Percentiles rank a stretch among this genome's conserved stretches.
Conservation (phyloP, 2,888 invertebrate species). For the Scrobipalpa atriplicella region DNA sequence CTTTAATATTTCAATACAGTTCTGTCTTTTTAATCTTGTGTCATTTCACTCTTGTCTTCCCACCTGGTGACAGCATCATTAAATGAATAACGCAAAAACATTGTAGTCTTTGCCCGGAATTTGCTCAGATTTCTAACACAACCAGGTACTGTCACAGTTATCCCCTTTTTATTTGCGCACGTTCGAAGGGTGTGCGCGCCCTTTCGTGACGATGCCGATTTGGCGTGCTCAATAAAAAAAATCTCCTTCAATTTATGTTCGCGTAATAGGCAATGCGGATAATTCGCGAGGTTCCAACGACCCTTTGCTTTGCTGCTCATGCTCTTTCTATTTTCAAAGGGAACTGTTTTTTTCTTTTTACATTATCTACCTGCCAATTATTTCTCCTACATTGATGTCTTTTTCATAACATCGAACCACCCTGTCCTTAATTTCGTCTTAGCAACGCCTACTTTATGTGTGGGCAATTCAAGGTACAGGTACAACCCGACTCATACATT, state of each 20-base stretch:
- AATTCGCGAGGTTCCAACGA: slow-evolving; percentile 52
- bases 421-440: too few relatives aligned
- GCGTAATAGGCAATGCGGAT: slow-evolving; percentile 66
- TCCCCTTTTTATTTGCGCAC: slow-evolving; percentile 37
- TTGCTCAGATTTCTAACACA: too few relatives aligned
- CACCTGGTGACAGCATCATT: too few relatives aligned
- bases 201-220: slow-evolving; percentile 67
- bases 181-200: slow-evolving; percentile 40
- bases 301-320: slow-evolving; percentile 25
- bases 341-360: not conserved
- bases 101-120: not conserved
- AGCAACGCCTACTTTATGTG: too few relatives aligned
- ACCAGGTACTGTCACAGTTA: not conserved
- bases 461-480: too few relatives aligned
- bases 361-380: not conserved
- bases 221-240: slow-evolving; percentile 68
- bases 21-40: too few relatives aligned
- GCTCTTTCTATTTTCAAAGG: slow-evolving; percentile 14
- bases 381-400: too few relatives aligned
- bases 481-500: too few relatives aligned
- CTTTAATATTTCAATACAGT: too few relatives aligned
- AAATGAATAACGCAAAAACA: too few relatives aligned
- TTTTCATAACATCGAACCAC: too few relatives aligned
- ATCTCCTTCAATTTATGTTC: slow-evolving; percentile 60
- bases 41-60: too few relatives aligned